Evolutionary conservation across 2,888 invertebrate species (phyloP), one percentile per base, ranked within the genome.

Genomic region (Drosophila percnosoma): DNA sequence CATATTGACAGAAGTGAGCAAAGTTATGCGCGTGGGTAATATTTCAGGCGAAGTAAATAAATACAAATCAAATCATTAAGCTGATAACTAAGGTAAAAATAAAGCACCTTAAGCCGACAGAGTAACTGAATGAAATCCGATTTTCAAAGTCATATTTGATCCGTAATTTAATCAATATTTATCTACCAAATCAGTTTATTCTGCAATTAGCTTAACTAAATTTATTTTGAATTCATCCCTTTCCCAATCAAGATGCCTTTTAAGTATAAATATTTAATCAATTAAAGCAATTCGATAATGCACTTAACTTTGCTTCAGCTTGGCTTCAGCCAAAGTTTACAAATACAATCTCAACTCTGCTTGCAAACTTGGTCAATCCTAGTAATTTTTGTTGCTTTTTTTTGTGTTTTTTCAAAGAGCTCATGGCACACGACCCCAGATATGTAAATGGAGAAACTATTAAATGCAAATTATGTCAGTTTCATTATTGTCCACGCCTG

Each of bases 381-480:
- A 36, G 18, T n/a, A 2, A 27, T 3, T 48, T 21, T 36, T 45
- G 11, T 33, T 33, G 6, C 2, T 21, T 53, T 13, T 54, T 49
- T 21, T 21, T 40, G 31, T 29, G 21, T n/a, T n/a, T 15, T 7
- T n/a, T 7, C 0, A n/a, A n/a, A n/a, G 29, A 31, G 8, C 33
- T 48, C 52, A 6, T 18, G 21, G 49, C 48, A 53, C 65, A 71
- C 66, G 66, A 73, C 53, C 38, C 52, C 27, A 24, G n/a, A 57
- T 45, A 42, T 61, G 64, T 52, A 48, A 55, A 75, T 49, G 66
- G 55, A 82, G 66, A 68, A 74, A 85, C 76, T 75, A 85, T 89
- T 87, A 80, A 89, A 85, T 85, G 89, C 86, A 85, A 85, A 85
- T 85, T 89, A 85, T 85, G 80, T 87, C 88, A 89, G 87, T 54